Conservation (phyloP, 2,113 vertebrate genomes). For the Crotalus helleri region DNA sequence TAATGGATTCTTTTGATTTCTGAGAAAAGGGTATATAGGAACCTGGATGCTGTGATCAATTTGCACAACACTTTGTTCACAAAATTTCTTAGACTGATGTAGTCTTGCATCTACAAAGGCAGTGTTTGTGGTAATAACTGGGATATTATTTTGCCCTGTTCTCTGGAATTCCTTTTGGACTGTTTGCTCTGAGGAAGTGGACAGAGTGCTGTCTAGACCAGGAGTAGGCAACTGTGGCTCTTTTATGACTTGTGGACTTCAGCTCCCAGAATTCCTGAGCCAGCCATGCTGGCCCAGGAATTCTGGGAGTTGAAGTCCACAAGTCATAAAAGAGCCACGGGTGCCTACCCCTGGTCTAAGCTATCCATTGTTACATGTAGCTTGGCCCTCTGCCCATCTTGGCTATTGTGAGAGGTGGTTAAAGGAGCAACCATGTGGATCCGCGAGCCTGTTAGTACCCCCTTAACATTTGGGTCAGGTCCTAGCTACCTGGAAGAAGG, state of each 20-base stretch:
- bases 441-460: background rate
- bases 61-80: background rate
- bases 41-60: background rate
- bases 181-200: background rate
- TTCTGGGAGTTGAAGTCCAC: too few relatives aligned
- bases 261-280: too few relatives aligned
- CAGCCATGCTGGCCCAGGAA: too few relatives aligned
- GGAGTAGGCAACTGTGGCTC: too few relatives aligned
- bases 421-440: background rate
- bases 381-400: background rate
- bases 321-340: too few relatives aligned
- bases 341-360: background rate
- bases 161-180: background rate
- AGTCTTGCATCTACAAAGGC: background rate
- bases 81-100: background rate
- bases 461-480: background rate
- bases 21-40: background rate
- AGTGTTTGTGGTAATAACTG: background rate
- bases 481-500: background rate
- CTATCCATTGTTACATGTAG: background rate
- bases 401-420: background rate
- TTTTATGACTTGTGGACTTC: too few relatives aligned
- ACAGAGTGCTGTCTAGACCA: background rate
- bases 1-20: background rate
- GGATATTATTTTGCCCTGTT: background rate